phyloP scores from a whole-genome alignment of 2,113 vertebrate genomes.

The Pardalotus punctatus region DNA sequence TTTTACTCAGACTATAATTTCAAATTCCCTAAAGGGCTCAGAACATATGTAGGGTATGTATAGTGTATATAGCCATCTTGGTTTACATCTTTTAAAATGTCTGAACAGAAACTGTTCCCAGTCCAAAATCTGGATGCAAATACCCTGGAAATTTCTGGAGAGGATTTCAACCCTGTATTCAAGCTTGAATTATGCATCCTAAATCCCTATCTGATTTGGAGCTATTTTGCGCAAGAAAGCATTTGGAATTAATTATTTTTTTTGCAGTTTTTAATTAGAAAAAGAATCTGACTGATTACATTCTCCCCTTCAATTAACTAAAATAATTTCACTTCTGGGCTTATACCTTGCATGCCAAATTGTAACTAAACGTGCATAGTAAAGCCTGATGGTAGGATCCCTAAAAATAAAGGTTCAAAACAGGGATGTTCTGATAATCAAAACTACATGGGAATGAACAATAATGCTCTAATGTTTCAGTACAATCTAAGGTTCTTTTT shows the following conservation, averaged over 20 bases:
- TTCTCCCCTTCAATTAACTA: slow-evolving; percentile 56
- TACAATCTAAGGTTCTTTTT: slow-evolving; percentile 10
- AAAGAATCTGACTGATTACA: slow-evolving; percentile 61
- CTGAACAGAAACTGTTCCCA: neutral
- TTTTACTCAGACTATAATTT: neutral
- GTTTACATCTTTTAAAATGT: neutral
- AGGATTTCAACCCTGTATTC: neutral
- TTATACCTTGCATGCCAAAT: slow-evolving; percentile 46
- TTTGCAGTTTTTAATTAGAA: slow-evolving; percentile 48
- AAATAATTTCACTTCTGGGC: slow-evolving; percentile 69
- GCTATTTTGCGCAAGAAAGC: slow-evolving; percentile 43
- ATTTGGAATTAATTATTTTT: slow-evolving; percentile 35
- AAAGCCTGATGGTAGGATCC: neutral
- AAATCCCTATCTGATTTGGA: slow-evolving; percentile 55
- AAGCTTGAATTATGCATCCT: slow-evolving; percentile 1
- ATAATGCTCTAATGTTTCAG: neutral
- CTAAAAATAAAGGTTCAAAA: slow-evolving; percentile 16
- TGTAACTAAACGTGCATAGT: neutral
- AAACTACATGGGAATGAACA: neutral
- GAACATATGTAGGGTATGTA: neutral
- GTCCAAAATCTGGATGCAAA: neutral
- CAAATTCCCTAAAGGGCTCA: neutral
- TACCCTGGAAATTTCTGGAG: slow-evolving; percentile 16
- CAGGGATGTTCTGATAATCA: neutral
- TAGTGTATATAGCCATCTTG: neutral